These are phyloP conservation scores for Coracias cyanogaster DNA, from an alignment of 2,797 vertebrate genomes.

Conservation along the genomic window DNA sequence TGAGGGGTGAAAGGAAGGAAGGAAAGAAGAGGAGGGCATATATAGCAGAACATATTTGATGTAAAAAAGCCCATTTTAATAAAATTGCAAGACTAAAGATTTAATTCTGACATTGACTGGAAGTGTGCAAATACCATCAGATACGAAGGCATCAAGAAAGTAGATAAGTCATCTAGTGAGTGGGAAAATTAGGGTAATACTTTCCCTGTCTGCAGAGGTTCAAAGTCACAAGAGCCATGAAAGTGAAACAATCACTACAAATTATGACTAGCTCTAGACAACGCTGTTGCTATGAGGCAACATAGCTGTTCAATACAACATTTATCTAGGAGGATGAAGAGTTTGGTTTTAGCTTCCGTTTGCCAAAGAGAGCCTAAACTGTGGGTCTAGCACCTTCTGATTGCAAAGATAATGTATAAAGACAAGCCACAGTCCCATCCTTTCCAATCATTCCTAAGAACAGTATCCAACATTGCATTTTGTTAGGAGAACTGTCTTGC, in stretches of 20 bases:
- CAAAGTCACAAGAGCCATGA: background rate
- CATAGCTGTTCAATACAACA: background rate
- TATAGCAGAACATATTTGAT: background rate
- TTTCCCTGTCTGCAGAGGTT: background rate
- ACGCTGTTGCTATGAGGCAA: background rate
- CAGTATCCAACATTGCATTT: background rate
- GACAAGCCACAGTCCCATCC: background rate
- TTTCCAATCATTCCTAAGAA: background rate
- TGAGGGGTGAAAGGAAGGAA: fast-evolving
- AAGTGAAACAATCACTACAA: background rate
- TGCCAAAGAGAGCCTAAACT: background rate
- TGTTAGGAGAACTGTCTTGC: background rate
- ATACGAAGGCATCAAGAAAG: background rate
- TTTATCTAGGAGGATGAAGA: background rate
- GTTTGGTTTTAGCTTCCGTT: background rate
- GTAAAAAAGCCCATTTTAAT: background rate
- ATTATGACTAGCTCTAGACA: background rate
- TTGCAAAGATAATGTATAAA: background rate
- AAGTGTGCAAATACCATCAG: background rate
- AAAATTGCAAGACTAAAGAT: background rate
- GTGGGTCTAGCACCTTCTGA: background rate
- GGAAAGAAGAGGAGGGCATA: background rate
- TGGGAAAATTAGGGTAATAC: background rate
- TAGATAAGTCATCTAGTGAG: background rate
- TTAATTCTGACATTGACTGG: background rate